phyloP scores from a whole-genome alignment of 2,888 invertebrate species.

The Listrodromus nycthemerus region DNA sequence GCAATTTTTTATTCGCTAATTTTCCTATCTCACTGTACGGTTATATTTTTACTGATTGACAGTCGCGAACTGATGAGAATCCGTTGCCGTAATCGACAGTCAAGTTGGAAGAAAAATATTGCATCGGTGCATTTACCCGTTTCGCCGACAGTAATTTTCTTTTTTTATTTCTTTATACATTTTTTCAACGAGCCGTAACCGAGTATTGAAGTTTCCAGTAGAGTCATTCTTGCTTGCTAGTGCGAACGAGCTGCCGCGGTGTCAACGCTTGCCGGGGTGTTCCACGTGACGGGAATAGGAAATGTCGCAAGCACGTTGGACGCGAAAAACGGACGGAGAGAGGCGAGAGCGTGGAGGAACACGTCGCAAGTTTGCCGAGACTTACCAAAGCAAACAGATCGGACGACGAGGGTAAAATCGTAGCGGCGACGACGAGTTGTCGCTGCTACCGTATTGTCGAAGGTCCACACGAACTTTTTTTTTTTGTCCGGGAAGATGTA shows the following conservation, averaged over 20 bases:
- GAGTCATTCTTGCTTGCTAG: not conserved
- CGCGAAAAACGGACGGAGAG: conserved; percentile 34
- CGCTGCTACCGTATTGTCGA: conserved; percentile 9
- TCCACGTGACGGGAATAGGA: conserved; percentile 56
- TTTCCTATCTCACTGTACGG: no score
- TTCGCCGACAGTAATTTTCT: not conserved
- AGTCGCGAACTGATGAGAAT: not conserved
- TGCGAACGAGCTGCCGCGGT: not conserved
- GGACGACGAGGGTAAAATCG: conserved; percentile 51
- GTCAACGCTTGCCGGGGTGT: conserved; percentile 45
- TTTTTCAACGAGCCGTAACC: conserved; percentile 31
- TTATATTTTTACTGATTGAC: no score
- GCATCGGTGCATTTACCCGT: not conserved
- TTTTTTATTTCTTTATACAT: not conserved
- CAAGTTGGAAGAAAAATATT: conserved; percentile 1
- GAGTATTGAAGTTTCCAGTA: conserved; percentile 7
- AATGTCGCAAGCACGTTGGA: conserved; percentile 52
- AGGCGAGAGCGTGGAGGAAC: conserved; percentile 32
- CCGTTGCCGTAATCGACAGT: not conserved
- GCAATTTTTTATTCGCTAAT: no score
- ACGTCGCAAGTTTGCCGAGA: conserved; percentile 57
- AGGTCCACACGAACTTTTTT: not conserved
- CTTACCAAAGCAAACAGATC: conserved; percentile 63
- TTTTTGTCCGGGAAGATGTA: conserved; percentile 22
- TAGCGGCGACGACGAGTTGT: conserved; percentile 34